Evolutionary conservation across 1,140 invertebrate species (phyloP).

Genomic region (Zaprionus kolodkinae): DNA sequence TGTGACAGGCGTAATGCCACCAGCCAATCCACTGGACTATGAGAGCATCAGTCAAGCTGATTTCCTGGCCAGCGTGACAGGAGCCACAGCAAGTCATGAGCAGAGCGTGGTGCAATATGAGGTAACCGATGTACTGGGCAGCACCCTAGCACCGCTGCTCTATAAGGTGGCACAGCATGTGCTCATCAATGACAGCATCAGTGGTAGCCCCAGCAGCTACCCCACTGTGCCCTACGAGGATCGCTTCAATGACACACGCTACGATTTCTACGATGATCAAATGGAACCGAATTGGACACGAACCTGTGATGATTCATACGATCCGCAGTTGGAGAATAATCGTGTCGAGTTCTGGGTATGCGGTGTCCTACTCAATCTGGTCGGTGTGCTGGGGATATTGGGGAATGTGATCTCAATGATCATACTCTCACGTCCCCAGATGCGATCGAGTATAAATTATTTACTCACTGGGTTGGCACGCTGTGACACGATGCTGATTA

Average conservation of each 20-base stretch:
- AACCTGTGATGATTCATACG: constrained; percentile 65
- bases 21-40: constrained; percentile 44
- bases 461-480: constrained; percentile 95
- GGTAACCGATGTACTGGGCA: constrained; percentile 32
- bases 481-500: constrained; percentile 95
- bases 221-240: too few relatives aligned
- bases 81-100: constrained; percentile 14
- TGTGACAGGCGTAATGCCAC: constrained; percentile 53
- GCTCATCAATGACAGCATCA: constrained; percentile 25
- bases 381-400: constrained; percentile 93
- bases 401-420: constrained; percentile 96
- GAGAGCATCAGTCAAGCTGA: constrained; percentile 60
- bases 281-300: constrained; percentile 60
- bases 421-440: constrained; percentile 95
- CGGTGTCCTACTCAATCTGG: constrained; percentile 92
- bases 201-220: constrained; percentile 18
- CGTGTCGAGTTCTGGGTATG: constrained; percentile 92
- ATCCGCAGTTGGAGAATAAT: constrained; percentile 64
- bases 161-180: constrained; percentile 15
- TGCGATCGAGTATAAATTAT: constrained; percentile 97
- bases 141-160: constrained; percentile 36
- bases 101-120: constrained; percentile 56
- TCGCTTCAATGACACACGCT: constrained; percentile 22
- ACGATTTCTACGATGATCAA: constrained; percentile 52
- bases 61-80: constrained; percentile 65